These are phyloP conservation scores for Agrilus mali DNA, from an alignment of 2,888 invertebrate genomes.

Conservation along the genomic window DNA sequence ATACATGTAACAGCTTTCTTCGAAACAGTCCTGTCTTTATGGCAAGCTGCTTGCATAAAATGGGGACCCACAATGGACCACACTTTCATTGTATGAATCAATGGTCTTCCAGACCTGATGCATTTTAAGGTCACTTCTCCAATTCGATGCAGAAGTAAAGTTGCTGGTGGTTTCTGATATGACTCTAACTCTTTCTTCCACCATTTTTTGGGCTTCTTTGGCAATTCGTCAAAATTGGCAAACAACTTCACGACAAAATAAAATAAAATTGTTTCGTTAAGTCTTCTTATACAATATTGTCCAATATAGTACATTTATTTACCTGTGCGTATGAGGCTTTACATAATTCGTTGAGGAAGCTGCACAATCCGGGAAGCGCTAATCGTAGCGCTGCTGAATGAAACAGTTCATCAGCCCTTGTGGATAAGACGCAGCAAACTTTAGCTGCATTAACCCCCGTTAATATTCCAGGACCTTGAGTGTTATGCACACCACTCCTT, in stretches of 20 bases:
- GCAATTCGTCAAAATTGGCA: conserved; percentile 31
- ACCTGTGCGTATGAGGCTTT: conserved; percentile 76
- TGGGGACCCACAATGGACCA: conserved; percentile 91
- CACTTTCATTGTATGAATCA: conserved; percentile 82
- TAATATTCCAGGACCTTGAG: conserved; percentile 42
- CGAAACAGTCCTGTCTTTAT: conserved; percentile 76
- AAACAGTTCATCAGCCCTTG: conserved; percentile 83
- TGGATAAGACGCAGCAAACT: conserved; percentile 79
- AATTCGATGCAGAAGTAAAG: conserved; percentile 63
- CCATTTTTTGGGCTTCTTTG: conserved; percentile 35
- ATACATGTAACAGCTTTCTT: conserved; percentile 86
- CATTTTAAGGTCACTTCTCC: conserved; percentile 83
- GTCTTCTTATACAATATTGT: no score
- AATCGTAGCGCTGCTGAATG: conserved; percentile 79
- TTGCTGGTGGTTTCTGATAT: conserved; percentile 37
- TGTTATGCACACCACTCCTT: conserved; percentile 38
- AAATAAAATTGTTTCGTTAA: not conserved
- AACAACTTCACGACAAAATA: conserved; percentile 23
- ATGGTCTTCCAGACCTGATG: conserved; percentile 71
- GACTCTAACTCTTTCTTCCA: conserved; percentile 31
- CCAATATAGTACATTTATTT: not conserved
- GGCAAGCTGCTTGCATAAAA: conserved; percentile 91
- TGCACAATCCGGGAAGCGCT: conserved; percentile 70
- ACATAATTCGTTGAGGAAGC: conserved; percentile 72
- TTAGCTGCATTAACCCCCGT: conserved; percentile 73